A percentile compares a stretch with the other conserved stretches of the same genome.
phyloP scores from a whole-genome alignment of 2,797 vertebrate genomes.

The Zalophus californianus region DNA sequence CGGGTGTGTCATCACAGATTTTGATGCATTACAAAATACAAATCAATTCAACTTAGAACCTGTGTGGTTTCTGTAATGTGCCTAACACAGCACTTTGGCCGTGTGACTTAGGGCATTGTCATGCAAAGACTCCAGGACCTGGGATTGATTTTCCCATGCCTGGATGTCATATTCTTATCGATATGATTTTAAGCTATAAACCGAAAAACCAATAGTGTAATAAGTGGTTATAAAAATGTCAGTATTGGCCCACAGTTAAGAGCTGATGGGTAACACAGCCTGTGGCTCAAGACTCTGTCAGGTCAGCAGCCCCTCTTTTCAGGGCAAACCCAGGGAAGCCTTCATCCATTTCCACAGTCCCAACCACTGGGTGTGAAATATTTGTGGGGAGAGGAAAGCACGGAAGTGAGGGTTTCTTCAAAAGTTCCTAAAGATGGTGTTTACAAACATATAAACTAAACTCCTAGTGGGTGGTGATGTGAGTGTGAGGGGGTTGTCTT shows the following conservation, averaged over 20 bases:
- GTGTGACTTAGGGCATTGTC: background rate
- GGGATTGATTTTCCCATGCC: slow-evolving; percentile 16
- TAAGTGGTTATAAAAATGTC: slow-evolving; percentile 59
- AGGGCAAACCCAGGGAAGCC: background rate
- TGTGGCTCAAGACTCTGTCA: background rate
- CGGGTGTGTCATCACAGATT: background rate
- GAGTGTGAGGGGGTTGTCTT: accelerated
- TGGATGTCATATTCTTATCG: slow-evolving; percentile 50
- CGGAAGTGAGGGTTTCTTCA: background rate
- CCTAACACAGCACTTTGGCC: background rate
- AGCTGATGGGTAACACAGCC: background rate
- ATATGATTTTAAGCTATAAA: slow-evolving; percentile 44
- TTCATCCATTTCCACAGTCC: background rate
- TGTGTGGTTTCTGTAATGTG: background rate
- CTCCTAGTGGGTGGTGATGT: accelerated
- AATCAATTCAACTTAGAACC: background rate
- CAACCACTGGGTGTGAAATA: background rate
- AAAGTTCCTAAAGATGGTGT: background rate
- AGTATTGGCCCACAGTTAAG: background rate
- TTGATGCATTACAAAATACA: background rate
- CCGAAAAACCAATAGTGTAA: slow-evolving; percentile 31
- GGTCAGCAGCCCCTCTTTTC: background rate
- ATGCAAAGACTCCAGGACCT: background rate
- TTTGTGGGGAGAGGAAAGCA: too few relatives aligned
- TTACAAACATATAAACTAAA: background rate